phyloP scores from a whole-genome alignment of 2,888 invertebrate genomes.

The Entomobrya multifasciata region DNA sequence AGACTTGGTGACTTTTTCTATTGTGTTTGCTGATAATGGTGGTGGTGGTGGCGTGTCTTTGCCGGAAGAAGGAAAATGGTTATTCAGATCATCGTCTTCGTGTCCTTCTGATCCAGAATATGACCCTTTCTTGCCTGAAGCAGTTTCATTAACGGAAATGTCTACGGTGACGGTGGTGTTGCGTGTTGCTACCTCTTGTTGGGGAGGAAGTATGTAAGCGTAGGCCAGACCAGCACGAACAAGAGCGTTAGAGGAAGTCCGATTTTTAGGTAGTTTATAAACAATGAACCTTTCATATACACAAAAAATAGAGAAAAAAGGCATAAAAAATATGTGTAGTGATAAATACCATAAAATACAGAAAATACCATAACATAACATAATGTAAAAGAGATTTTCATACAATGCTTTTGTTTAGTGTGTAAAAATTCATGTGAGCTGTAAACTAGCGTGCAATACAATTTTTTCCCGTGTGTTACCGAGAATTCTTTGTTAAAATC shows the following conservation, averaged over 20 bases:
- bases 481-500: constrained; percentile 7
- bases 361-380: background rate
- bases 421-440: too few relatives aligned
- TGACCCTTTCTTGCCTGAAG: constrained; percentile 45
- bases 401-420: too few relatives aligned
- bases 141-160: constrained; percentile 3
- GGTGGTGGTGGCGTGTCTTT: too few relatives aligned
- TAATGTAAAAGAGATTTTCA: background rate
- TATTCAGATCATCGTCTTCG: background rate
- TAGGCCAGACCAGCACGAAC: constrained; percentile 86
- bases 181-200: background rate
- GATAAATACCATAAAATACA: background rate
- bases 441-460: background rate
- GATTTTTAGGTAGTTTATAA: constrained; percentile 89
- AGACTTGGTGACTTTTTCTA: background rate
- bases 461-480: background rate
- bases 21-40: background rate
- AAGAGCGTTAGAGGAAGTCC: constrained; percentile 83
- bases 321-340: background rate
- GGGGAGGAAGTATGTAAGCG: constrained; percentile 83
- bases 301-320: background rate
- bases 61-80: too few relatives aligned
- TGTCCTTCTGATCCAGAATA: constrained; percentile 45
- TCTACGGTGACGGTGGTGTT: background rate
- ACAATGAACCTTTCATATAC: constrained; percentile 91